These are phyloP conservation scores for Sakesphorus luctuosus DNA, from an alignment of 2,113 vertebrate genomes.

Conservation along the genomic window DNA sequence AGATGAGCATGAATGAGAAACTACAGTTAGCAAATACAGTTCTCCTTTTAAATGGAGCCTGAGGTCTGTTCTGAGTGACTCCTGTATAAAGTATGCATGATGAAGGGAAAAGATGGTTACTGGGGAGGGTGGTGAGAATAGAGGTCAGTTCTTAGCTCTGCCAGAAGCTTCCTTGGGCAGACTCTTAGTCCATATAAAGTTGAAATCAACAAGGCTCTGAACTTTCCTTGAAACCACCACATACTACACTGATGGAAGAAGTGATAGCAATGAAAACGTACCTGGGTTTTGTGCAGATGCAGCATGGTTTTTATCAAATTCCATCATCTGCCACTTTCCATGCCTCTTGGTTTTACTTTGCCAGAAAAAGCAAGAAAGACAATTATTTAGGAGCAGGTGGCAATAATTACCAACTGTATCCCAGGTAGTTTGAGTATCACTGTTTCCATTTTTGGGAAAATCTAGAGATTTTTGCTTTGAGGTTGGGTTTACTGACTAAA, in stretches of 20 bases:
- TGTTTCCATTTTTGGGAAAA: not conserved
- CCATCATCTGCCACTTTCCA: not conserved
- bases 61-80: not conserved
- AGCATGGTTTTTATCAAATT: not conserved
- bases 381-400: not conserved
- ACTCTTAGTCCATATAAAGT: not conserved
- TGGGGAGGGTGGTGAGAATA: not conserved
- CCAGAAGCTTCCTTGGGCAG: not conserved
- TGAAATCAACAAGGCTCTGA: not conserved
- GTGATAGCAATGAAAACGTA: not conserved
- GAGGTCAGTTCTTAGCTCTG: not conserved
- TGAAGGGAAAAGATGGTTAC: not conserved
- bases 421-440: not conserved
- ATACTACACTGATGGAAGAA: not conserved
- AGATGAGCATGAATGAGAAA: not conserved
- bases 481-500: not conserved
- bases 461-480: not conserved
- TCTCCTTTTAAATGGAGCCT: not conserved
- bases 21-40: not conserved
- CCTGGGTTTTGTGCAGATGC: not conserved
- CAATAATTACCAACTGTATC: not conserved
- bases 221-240: not conserved
- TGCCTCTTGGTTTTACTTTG: not conserved
- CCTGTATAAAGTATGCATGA: rapidly evolving
- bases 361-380: not conserved